Base-by-base conservation (phyloP, 2,888 invertebrate genomes). In the Nomada ruficornis region DNA sequence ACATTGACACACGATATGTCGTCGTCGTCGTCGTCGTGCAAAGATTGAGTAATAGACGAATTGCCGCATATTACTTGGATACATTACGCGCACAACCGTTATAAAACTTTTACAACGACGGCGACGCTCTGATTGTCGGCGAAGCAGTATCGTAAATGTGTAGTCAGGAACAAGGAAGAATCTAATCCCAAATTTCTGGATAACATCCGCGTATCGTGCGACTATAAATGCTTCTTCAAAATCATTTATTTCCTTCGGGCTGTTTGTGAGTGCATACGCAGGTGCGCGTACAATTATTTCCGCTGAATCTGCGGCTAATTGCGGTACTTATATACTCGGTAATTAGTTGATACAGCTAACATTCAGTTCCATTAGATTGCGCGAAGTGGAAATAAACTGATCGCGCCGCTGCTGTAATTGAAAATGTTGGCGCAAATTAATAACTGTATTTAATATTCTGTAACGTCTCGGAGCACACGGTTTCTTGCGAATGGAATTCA, bases 81-180 rank as follows among this genome's bases (percentile, higher is more conserved):
- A 26, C 63, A 42, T 73, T 15, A 47, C 2, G 15, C 47, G 47
- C 13, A 3, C 15, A 73, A 81, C 80, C 64, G 80, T 72, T 80
- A 63, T 64, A 47, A 72, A 64, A 73, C 57, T 81, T 69, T 69
- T 73, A 59, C 23, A 18, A 50, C 54, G 47, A 50, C 50, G 54
- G 76, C 64, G 42, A 72, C 52, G 82, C 82, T 76, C 82, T 69
- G 64, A 72, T 75, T 72, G 60, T 36, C 63, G 44, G 50, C 54
- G 26, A 1, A 57, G 69, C 44, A 47, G 65, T 52, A 50, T 50
- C 15, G 54, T 13, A n/a, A 54, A 65, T 23, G 15, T 59, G 36
- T 62, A 55, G 42, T 29, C 20, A 52, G 11, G 23, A 26, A n/a
- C 9, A 18, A 47, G 36, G 29, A 23, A 20, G 5, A 55, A 64